Evolutionary conservation across 1,140 invertebrate genomes (phyloP).

Genomic region (Heterodera carotae): DNA sequence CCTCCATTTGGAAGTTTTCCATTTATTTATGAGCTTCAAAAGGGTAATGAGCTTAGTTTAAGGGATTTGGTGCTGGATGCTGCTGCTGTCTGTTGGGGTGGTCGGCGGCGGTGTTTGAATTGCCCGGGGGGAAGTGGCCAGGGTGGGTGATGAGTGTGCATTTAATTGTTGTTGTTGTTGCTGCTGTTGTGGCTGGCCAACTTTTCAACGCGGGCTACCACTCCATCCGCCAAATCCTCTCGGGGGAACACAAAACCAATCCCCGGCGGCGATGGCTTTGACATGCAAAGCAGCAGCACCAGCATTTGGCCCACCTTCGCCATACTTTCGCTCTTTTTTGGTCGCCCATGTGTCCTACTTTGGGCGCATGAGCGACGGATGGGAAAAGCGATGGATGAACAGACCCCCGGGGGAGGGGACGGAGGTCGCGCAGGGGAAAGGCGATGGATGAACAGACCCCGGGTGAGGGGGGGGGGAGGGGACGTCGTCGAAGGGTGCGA

Average conservation of each 20-base stretch:
- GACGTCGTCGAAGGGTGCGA: too few relatives aligned
- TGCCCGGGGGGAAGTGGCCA: too few relatives aligned
- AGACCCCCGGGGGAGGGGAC: neutral
- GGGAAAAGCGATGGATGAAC: too few relatives aligned
- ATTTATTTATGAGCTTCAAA: neutral
- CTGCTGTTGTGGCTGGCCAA: too few relatives aligned
- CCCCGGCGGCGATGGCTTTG: neutral
- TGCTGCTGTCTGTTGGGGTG: neutral
- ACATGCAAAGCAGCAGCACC: neutral
- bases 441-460: neutral
- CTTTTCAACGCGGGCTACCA: neutral
- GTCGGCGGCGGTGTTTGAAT: too few relatives aligned
- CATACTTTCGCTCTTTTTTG: neutral
- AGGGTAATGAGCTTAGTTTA: conserved; percentile 2
- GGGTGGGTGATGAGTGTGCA: neutral
- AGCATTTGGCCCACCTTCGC: neutral
- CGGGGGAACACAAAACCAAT: neutral
- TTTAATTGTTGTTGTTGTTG: neutral
- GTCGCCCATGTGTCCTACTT: neutral
- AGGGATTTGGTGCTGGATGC: too few relatives aligned
- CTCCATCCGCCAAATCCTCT: neutral
- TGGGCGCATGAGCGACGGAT: neutral
- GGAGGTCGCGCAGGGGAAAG: too few relatives aligned
- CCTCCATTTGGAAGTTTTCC: neutral
- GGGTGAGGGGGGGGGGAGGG: too few relatives aligned